phyloP scores from a whole-genome alignment of 2,797 vertebrate species.

The Echiichthys vipera region DNA sequence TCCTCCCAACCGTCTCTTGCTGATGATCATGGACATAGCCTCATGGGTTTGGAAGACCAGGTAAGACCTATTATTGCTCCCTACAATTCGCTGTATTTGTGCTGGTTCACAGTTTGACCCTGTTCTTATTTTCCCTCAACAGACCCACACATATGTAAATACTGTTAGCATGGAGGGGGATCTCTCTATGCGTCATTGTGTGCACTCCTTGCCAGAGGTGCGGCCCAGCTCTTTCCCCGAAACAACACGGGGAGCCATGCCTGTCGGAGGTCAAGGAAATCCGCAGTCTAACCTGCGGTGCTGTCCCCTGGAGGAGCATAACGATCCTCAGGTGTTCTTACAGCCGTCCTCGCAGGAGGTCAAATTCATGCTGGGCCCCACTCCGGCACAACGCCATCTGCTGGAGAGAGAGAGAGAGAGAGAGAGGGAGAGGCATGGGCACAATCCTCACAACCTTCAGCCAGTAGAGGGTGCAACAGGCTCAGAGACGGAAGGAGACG shows the following conservation, averaged over 20 bases:
- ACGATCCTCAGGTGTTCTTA: slow-evolving; percentile 93
- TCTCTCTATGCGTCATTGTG: slow-evolving; percentile 90
- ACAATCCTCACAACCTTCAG: slow-evolving; percentile 79
- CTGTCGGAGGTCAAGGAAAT: slow-evolving; percentile 75
- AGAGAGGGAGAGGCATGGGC: slow-evolving; percentile 81
- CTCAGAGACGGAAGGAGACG: slow-evolving; percentile 84
- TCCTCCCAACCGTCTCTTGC: slow-evolving; percentile 89
- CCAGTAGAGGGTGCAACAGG: slow-evolving; percentile 83
- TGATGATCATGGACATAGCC: slow-evolving; percentile 92
- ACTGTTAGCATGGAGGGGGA: slow-evolving; percentile 93
- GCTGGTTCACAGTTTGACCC: background rate
- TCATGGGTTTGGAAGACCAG: slow-evolving; percentile 95
- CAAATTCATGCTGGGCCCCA: slow-evolving; percentile 94
- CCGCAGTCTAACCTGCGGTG: slow-evolving; percentile 83
- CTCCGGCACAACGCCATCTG: slow-evolving; percentile 87
- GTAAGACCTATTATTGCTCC: slow-evolving; percentile 69
- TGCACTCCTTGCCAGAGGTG: slow-evolving; percentile 93
- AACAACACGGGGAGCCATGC: slow-evolving; percentile 78
- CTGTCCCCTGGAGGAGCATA: slow-evolving; percentile 88
- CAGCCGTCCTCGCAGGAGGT: slow-evolving; percentile 92
- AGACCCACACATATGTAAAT: slow-evolving; percentile 99
- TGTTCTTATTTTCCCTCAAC: slow-evolving; percentile 26
- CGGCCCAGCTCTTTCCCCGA: slow-evolving; percentile 87
- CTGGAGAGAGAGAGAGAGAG: slow-evolving; percentile 86
- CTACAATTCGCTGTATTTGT: background rate